phyloP scores from a whole-genome alignment of 2,888 invertebrate genomes.

The Leptinotarsa juncta region DNA sequence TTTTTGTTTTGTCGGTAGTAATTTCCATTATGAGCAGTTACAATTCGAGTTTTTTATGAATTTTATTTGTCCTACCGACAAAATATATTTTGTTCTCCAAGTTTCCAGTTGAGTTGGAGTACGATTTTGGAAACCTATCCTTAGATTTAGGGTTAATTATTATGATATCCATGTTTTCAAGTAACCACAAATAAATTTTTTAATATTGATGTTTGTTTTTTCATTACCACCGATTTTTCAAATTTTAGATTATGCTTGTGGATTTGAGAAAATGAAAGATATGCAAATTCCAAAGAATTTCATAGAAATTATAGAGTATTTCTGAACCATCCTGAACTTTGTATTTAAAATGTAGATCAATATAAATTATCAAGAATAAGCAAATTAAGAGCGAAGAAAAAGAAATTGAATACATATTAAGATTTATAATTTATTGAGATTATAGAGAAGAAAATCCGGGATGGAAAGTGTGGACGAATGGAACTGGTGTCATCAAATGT shows the following conservation, averaged over 20 bases:
- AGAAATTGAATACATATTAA: too few relatives aligned
- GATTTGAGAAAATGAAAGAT: background rate
- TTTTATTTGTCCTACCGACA: constrained; percentile 28
- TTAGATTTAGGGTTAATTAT: constrained; percentile 44
- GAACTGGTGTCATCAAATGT: too few relatives aligned
- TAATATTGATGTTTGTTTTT: constrained; percentile 26
- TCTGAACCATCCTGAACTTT: too few relatives aligned
- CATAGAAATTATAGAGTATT: too few relatives aligned
- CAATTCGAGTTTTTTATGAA: background rate
- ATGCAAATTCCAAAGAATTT: too few relatives aligned
- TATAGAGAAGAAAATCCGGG: too few relatives aligned
- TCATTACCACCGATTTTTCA: background rate
- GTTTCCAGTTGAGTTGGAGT: constrained; percentile 27
- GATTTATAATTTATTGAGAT: too few relatives aligned
- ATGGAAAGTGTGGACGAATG: too few relatives aligned
- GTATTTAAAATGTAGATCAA: too few relatives aligned
- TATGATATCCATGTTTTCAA: constrained; percentile 48
- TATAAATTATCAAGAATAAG: too few relatives aligned
- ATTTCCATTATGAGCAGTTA: background rate
- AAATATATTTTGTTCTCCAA: constrained; percentile 30
- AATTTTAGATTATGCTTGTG: background rate
- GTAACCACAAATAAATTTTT: constrained; percentile 50
- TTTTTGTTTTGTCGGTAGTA: constrained; percentile 15
- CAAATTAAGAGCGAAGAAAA: too few relatives aligned
- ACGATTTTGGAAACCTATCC: constrained; percentile 32